A percentile compares a stretch with the other conserved stretches of the same genome.
Conservation (phyloP, 1,140 invertebrate species). For the Calosoma granatense region DNA sequence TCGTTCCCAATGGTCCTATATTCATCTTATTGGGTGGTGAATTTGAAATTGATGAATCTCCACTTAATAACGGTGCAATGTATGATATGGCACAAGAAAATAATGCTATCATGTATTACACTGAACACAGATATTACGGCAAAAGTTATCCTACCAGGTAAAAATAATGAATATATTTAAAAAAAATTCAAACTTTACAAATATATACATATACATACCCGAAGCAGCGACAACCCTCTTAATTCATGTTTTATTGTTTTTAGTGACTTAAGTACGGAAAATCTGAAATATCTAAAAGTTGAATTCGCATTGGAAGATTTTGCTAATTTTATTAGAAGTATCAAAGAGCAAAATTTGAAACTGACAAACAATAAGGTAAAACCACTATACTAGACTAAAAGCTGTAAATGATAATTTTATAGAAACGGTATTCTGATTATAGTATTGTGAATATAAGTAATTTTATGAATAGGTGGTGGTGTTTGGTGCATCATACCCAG, state of each 20-base stretch:
- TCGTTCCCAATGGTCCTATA: conserved; percentile 50
- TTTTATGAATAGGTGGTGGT: conserved; percentile 31
- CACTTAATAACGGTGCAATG: conserved; percentile 38
- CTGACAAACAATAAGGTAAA: conserved; percentile 8
- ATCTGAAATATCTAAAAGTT: conserved; percentile 51
- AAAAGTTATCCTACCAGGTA: conserved; percentile 57
- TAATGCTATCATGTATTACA: conserved; percentile 50
- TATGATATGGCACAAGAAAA: conserved; percentile 45
- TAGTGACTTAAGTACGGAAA: too few relatives aligned
- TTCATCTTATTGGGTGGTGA: conserved; percentile 64
- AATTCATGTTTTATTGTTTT: too few relatives aligned
- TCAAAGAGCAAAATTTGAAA: too few relatives aligned
- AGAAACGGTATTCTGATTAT: not conserved
- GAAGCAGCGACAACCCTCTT: too few relatives aligned
- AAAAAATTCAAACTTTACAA: too few relatives aligned
- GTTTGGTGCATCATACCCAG: conserved; percentile 51
- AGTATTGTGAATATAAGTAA: not conserved
- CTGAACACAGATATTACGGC: conserved; percentile 78
- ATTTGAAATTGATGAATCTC: conserved; percentile 41
- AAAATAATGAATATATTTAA: too few relatives aligned
- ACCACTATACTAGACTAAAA: not conserved
- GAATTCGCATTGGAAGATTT: conserved; percentile 62
- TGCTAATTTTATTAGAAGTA: too few relatives aligned
- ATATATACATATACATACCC: too few relatives aligned
- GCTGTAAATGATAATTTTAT: not conserved